A percentile compares a stretch with the other conserved stretches of the same genome.
These are phyloP conservation scores for Misgurnus anguillicaudatus DNA, from an alignment of 2,113 vertebrate species.

Conservation along the genomic window DNA sequence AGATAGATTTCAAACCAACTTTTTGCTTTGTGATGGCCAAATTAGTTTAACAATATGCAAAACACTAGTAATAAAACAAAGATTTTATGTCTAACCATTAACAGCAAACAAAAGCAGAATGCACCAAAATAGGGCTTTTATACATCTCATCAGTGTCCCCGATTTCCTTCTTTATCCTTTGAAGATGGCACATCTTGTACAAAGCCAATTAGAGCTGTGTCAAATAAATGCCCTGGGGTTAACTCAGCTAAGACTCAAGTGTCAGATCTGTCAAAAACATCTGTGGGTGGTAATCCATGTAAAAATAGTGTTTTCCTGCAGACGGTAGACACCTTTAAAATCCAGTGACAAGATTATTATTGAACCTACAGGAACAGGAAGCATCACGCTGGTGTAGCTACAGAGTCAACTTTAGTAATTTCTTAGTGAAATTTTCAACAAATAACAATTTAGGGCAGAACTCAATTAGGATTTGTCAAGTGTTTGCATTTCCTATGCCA, in stretches of 20 bases:
- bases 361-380: background rate
- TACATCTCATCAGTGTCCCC: background rate
- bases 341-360: conserved; percentile 24
- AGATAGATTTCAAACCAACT: no score
- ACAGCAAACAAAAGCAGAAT: no score
- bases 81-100: no score
- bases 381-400: background rate
- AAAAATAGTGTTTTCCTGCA: conserved; percentile 18
- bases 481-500: no score
- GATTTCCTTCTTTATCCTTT: background rate
- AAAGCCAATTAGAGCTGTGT: conserved; percentile 35
- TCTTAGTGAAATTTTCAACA: background rate
- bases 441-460: background rate
- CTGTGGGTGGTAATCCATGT: conserved; percentile 36
- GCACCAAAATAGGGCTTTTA: no score
- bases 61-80: no score
- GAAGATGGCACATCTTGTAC: conserved; percentile 16
- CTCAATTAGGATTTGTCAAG: no score
- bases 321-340: background rate
- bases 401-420: background rate
- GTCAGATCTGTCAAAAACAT: conserved; percentile 31
- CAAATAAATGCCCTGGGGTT: conserved; percentile 27
- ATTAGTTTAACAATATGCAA: no score
- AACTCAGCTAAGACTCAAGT: conserved; percentile 15
- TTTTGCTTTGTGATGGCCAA: no score